A percentile compares a stretch with the other conserved stretches of the same genome.
Evolutionary conservation across 2,888 invertebrate genomes (phyloP).

Genomic region (Aphrophora alni): DNA sequence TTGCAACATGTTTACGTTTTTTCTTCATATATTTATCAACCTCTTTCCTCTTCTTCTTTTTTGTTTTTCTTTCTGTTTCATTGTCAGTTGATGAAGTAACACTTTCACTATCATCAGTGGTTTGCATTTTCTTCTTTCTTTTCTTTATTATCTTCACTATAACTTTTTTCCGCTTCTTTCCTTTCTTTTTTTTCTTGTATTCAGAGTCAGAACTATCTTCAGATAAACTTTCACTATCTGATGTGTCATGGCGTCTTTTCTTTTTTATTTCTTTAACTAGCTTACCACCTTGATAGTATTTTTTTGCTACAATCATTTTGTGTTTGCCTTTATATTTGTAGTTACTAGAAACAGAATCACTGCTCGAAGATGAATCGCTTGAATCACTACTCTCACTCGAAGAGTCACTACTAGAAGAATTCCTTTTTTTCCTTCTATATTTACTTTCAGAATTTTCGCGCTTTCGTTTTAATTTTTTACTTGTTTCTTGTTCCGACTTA

Average conservation of each 20-base stretch:
- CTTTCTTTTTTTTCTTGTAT: slow-evolving; percentile 38
- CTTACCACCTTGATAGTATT: slow-evolving; percentile 50
- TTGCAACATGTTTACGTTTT: slow-evolving; percentile 32
- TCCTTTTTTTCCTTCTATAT: slow-evolving; percentile 51
- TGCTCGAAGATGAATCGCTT: slow-evolving; percentile 44
- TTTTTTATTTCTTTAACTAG: slow-evolving; percentile 50
- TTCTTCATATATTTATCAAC: slow-evolving; percentile 46
- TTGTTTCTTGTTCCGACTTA: slow-evolving; percentile 47
- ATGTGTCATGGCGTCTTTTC: slow-evolving; percentile 44
- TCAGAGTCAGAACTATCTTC: slow-evolving; percentile 47
- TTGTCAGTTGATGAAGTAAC: slow-evolving; percentile 45
- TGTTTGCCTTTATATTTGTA: slow-evolving; percentile 44
- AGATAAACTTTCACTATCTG: slow-evolving; percentile 46
- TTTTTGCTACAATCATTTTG: slow-evolving; percentile 46
- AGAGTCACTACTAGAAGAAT: slow-evolving; percentile 45
- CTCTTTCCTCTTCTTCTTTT: slow-evolving; percentile 44
- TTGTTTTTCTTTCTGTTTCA: slow-evolving; percentile 38
- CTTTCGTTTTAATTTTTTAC: slow-evolving; percentile 47
- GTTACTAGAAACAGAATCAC: slow-evolving; percentile 46
- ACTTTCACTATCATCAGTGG: slow-evolving; percentile 45
- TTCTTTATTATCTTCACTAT: slow-evolving; percentile 46
- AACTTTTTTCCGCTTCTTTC: slow-evolving; percentile 44
- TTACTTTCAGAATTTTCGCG: slow-evolving; percentile 55
- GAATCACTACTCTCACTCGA: slow-evolving; percentile 42
- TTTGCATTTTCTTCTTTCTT: slow-evolving; percentile 38